A percentile compares a stretch with the other conserved stretches of the same genome.
Evolutionary conservation across 2,113 vertebrate species (phyloP).

Genomic region (Eira barbara): DNA sequence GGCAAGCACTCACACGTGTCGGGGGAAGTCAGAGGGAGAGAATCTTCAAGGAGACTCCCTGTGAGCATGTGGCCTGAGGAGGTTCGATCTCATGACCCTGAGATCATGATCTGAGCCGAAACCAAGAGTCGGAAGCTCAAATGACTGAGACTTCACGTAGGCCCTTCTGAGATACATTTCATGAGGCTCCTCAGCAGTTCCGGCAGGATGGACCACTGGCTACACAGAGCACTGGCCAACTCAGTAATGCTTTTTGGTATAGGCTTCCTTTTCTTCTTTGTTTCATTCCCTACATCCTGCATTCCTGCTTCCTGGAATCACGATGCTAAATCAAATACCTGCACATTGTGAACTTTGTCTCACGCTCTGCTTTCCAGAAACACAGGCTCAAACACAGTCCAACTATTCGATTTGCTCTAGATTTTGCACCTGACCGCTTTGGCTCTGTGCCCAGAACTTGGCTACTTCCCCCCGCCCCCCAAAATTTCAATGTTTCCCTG

Average conservation of each 20-base stretch:
- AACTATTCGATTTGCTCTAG: neutral
- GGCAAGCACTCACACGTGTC: neutral
- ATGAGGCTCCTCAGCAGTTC: neutral
- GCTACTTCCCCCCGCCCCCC: neutral
- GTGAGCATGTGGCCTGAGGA: neutral
- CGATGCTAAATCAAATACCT: neutral
- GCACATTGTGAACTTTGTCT: neutral
- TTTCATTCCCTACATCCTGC: neutral
- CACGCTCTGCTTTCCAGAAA: neutral
- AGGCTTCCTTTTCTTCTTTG: neutral
- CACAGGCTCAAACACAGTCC: neutral
- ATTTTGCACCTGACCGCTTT: neutral
- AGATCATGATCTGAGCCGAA: neutral
- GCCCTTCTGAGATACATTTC: neutral
- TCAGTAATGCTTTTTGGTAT: neutral
- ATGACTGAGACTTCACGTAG: neutral
- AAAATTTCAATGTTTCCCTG: neutral
- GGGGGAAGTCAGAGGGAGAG: neutral
- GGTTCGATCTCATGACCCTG: too few relatives aligned
- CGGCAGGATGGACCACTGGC: neutral
- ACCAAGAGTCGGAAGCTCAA: neutral
- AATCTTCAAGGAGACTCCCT: neutral
- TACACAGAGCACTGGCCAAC: neutral
- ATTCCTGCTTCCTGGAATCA: neutral
- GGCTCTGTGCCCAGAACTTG: neutral